Evolutionary conservation across 2,113 vertebrate species (phyloP).

Genomic region (Dolichotis patagonum): DNA sequence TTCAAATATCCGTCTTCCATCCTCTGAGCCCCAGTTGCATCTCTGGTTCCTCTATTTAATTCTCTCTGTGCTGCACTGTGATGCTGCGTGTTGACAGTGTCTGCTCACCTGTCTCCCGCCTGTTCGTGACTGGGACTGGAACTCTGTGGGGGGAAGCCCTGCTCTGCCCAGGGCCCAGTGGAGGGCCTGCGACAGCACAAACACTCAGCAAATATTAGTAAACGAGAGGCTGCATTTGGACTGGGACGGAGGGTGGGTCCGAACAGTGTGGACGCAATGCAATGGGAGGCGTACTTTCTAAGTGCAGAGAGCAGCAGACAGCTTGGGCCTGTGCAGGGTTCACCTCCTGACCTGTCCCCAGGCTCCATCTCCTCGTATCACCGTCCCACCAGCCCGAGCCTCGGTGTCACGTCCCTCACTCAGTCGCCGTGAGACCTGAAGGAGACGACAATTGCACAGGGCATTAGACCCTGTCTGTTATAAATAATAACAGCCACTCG

Average conservation of each 20-base stretch:
- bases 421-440: background rate
- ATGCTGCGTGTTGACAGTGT: background rate
- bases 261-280: accelerated
- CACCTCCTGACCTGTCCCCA: background rate
- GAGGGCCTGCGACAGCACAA: accelerated
- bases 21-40: background rate
- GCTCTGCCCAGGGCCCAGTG: background rate
- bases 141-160: no score
- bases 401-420: background rate
- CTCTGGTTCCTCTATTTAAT: background rate
- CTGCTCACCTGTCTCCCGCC: background rate
- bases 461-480: background rate
- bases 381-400: background rate
- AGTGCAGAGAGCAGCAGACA: accelerated
- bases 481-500: background rate
- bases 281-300: background rate
- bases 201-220: background rate
- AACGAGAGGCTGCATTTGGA: accelerated
- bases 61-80: background rate
- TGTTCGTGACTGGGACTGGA: background rate
- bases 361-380: background rate
- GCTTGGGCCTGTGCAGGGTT: background rate
- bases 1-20: background rate
- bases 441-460: background rate
- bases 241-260: background rate